Percentiles rank a stretch among this genome's conserved stretches.
Conservation (phyloP, 23 tunicate species). For the Ciona savignyi region DNA sequence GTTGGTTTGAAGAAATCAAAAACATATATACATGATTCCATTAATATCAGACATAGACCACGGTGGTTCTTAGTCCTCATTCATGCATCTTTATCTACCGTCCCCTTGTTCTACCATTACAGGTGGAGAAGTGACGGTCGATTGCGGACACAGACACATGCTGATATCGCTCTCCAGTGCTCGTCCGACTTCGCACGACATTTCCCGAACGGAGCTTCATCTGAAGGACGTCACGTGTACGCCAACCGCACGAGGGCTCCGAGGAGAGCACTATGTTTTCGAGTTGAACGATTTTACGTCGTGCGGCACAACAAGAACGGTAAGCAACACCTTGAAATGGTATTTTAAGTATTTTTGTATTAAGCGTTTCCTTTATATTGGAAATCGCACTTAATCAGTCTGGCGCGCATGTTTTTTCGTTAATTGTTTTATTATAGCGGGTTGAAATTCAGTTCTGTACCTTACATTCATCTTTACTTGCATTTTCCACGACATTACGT, state of each 20-base stretch:
- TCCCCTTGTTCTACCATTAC: too few relatives aligned
- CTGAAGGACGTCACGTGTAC: constrained; percentile 13
- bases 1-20: too few relatives aligned
- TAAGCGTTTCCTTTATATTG: background rate
- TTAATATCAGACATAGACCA: too few relatives aligned
- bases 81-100: too few relatives aligned
- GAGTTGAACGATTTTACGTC: constrained; percentile 17
- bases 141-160: constrained; percentile 31
- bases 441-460: too few relatives aligned
- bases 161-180: constrained; percentile 12
- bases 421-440: constrained; percentile 9
- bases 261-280: constrained; percentile 16
- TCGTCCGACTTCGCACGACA: background rate
- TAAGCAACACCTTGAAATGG: background rate
- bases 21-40: too few relatives aligned
- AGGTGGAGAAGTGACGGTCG: constrained; percentile 33
- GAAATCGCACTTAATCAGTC: constrained; percentile 3
- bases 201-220: constrained; percentile 6
- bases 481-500: too few relatives aligned
- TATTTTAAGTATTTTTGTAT: constrained; percentile 2
- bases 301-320: constrained; percentile 27
- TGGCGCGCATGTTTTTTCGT: constrained; percentile 12
- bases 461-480: constrained; percentile 4
- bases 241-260: constrained; percentile 22
- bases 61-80: too few relatives aligned